Percentiles rank a stretch among this genome's conserved stretches.
Conservation (phyloP, 2,797 vertebrate species). For the Gymnoscopelus microlampas region DNA sequence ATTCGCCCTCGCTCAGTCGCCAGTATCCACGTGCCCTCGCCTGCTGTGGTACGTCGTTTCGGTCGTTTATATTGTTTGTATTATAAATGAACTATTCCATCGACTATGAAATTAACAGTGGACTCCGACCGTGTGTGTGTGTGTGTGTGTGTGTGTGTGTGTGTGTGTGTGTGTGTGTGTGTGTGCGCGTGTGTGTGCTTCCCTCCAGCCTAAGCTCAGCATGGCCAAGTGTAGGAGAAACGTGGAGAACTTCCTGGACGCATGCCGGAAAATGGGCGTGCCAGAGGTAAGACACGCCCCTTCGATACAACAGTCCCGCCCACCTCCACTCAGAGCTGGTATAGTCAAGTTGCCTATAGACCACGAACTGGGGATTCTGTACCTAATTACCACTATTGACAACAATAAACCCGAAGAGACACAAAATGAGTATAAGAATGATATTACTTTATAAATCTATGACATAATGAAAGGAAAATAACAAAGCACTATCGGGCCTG, state of each 20-base stretch:
- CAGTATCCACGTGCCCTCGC: conserved; percentile 95
- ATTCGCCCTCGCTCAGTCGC: conserved; percentile 90
- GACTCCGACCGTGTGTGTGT: no score
- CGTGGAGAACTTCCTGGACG: conserved; percentile 96
- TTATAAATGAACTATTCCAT: no score
- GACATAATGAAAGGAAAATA: no score
- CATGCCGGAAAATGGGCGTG: conserved; percentile 93
- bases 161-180: neutral
- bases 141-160: neutral
- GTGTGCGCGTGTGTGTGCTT: conserved; percentile 11
- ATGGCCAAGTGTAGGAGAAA: conserved; percentile 98
- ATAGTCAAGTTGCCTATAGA: neutral
- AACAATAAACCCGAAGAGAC: no score
- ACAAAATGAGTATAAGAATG: no score
- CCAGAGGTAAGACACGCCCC: conserved; percentile 85
- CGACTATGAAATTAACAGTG: no score
- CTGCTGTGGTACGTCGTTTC: conserved; percentile 87
- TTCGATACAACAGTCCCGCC: neutral
- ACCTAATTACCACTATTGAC: no score
- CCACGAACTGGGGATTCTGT: conserved; percentile 35
- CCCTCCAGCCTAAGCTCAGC: conserved; percentile 91
- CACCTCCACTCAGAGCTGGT: neutral
- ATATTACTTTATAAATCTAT: no score
- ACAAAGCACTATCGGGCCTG: no score
- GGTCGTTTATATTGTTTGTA: no score